Percentiles rank a stretch among this genome's conserved stretches.
Evolutionary conservation across 2,888 invertebrate species (phyloP).

Genomic region (Cetonia aurata): DNA sequence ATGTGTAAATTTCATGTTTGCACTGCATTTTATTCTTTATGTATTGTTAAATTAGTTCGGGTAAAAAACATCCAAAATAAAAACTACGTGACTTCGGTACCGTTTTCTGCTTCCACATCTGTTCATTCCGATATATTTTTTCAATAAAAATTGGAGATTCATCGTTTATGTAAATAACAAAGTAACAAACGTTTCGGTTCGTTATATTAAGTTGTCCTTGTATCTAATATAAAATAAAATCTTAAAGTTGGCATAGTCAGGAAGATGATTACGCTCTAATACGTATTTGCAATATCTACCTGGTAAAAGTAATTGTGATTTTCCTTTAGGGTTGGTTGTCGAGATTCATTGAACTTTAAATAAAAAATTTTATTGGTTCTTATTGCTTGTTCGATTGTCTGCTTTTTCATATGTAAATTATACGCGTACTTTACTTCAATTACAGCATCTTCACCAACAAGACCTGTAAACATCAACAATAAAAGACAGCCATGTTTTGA

Average conservation of each 20-base stretch:
- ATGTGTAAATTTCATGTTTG: no score
- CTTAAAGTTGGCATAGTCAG: neutral
- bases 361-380: conserved; percentile 19
- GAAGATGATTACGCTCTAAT: neutral
- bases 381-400: conserved; percentile 11
- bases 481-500: neutral
- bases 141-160: neutral
- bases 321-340: conserved; percentile 30
- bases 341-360: conserved; percentile 18
- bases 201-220: conserved; percentile 40
- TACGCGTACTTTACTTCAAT: conserved; percentile 45
- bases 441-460: conserved; percentile 43
- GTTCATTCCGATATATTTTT: conserved; percentile 1
- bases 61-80: neutral
- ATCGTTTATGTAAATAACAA: conserved; percentile 32
- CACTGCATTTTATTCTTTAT: no score
- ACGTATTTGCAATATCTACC: neutral
- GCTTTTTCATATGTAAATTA: conserved; percentile 4
- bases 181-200: conserved; percentile 41
- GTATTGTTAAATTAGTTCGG: neutral
- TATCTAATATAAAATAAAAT: conserved; percentile 20
- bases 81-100: neutral
- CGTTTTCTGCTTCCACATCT: neutral
- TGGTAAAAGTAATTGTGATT: conserved; percentile 44
- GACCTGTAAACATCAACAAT: conserved; percentile 7